Conservation (phyloP, 2,888 invertebrate genomes). For the Agrotis clavis region DNA sequence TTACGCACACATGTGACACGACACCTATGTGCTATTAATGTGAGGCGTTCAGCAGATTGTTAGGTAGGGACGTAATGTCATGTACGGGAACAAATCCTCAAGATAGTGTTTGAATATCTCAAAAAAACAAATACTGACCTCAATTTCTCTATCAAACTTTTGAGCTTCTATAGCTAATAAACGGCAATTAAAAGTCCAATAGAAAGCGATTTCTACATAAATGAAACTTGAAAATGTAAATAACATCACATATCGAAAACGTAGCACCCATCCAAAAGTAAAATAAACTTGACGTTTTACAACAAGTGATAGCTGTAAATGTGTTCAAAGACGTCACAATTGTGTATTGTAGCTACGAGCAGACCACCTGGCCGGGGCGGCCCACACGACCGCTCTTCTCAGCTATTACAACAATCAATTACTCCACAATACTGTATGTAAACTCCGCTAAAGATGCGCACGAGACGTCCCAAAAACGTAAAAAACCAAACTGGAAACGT, state of each 20-base stretch:
- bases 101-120: not conserved
- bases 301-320: constrained; percentile 54
- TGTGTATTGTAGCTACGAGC: constrained; percentile 60
- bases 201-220: not conserved
- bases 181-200: constrained; percentile 14
- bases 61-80: not conserved
- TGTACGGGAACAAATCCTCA: no score
- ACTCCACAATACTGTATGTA: constrained; percentile 63
- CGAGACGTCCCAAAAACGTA: constrained; percentile 59
- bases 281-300: constrained; percentile 61
- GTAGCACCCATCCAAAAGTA: constrained; percentile 21
- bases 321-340: constrained; percentile 48
- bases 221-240: constrained; percentile 44
- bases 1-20: constrained; percentile 55
- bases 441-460: constrained; percentile 60
- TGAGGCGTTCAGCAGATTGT: constrained; percentile 15
- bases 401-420: constrained; percentile 62
- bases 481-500: constrained; percentile 68
- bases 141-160: constrained; percentile 1
- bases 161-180: constrained; percentile 10
- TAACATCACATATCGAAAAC: constrained; percentile 45
- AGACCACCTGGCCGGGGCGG: constrained; percentile 62
- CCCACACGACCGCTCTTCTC: constrained; percentile 53
- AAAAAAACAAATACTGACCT: not conserved
- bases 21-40: constrained; percentile 26